These are phyloP conservation scores for Corydoras sp. DNA, from an alignment of 2,113 vertebrate genomes.

Conservation along the genomic window DNA sequence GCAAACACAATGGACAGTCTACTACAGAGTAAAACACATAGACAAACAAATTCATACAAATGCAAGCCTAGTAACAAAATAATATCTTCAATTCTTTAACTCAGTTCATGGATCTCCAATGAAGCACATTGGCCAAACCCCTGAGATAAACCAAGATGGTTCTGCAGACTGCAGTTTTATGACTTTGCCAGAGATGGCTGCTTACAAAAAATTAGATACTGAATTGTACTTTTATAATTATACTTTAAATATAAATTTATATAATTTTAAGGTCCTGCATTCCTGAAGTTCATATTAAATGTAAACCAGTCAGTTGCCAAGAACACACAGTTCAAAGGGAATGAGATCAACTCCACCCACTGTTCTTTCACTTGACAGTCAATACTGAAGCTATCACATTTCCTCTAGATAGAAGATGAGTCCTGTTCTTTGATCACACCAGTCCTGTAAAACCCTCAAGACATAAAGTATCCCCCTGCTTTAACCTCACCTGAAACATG, in stretches of 20 bases:
- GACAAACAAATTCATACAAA: too few species aligned
- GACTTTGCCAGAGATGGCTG: too few species aligned
- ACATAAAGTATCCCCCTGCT: constrained; percentile 12
- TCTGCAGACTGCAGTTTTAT: too few species aligned
- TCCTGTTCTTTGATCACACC: constrained; percentile 34
- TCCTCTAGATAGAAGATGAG: constrained; percentile 54
- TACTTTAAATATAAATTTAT: not conserved
- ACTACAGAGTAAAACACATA: too few species aligned
- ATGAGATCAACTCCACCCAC: constrained; percentile 12
- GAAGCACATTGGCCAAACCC: too few species aligned
- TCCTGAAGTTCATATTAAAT: constrained; percentile 7
- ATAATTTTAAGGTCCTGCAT: not conserved
- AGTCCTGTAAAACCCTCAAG: constrained; percentile 25
- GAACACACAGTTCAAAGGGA: constrained; percentile 3
- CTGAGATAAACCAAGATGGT: too few species aligned
- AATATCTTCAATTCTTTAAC: too few species aligned
- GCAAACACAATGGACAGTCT: too few species aligned
- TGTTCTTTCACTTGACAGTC: constrained; percentile 47
- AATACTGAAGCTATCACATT: constrained; percentile 54
- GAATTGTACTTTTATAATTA: not conserved
- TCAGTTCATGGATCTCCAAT: too few species aligned
- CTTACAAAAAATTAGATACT: not conserved
- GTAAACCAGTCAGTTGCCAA: not conserved
- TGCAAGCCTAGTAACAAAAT: too few species aligned
- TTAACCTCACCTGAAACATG: constrained; percentile 2